Percentiles rank a stretch among this genome's conserved stretches.
phyloP scores from a whole-genome alignment of 2,113 vertebrate species.

The Nothoprocta pentlandii region DNA sequence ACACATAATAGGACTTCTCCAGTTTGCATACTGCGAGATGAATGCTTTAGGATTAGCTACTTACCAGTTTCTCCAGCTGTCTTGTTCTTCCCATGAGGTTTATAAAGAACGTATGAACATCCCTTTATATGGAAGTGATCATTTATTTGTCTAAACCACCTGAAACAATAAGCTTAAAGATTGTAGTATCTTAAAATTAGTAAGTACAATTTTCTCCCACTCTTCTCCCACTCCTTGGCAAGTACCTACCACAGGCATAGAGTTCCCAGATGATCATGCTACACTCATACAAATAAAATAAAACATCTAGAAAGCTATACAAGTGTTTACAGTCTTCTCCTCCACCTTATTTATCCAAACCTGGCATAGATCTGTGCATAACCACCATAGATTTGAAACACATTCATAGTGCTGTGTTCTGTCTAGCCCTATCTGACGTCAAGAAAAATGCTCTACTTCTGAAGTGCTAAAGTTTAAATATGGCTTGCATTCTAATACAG shows the following conservation, averaged over 20 bases:
- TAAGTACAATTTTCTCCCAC: background rate
- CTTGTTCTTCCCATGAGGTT: constrained; percentile 98
- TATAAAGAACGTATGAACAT: constrained; percentile 96
- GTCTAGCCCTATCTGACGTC: background rate
- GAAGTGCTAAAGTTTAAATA: background rate
- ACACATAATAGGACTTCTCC: background rate
- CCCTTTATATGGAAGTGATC: constrained; percentile 95
- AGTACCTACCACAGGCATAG: background rate
- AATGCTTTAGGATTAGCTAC: constrained; percentile 51
- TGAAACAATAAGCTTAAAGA: constrained; percentile 76
- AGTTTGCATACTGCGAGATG: background rate
- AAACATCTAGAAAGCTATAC: background rate
- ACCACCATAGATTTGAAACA: background rate
- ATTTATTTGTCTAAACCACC: constrained; percentile 99
- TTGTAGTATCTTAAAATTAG: constrained; percentile 30
- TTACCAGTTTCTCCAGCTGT: constrained; percentile 96
- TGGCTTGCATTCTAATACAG: background rate
- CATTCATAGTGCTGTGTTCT: background rate
- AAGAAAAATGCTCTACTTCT: background rate
- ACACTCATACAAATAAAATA: background rate
- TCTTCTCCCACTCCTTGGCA: background rate
- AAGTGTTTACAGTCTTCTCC: background rate
- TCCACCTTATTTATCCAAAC: background rate
- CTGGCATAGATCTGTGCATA: background rate
- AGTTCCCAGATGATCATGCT: background rate